Percentiles rank a stretch among this genome's conserved stretches.
Evolutionary conservation across 2,888 invertebrate species (phyloP).

Genomic region (Limenitis camilla): DNA sequence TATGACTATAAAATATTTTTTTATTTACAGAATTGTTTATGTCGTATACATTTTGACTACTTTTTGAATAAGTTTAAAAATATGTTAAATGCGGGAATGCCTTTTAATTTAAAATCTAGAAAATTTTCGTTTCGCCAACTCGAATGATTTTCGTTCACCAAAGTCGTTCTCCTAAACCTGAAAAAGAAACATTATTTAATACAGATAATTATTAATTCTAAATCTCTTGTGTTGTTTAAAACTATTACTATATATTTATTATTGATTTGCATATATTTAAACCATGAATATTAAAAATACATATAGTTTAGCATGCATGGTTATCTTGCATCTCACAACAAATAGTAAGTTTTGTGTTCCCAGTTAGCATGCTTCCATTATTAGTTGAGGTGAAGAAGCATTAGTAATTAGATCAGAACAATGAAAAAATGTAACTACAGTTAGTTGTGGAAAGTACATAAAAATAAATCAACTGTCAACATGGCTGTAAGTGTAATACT

Average conservation of each 20-base stretch:
- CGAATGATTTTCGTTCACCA: slow-evolving; percentile 26
- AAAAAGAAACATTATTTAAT: slow-evolving; percentile 12
- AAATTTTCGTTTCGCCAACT: neutral
- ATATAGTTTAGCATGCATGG: slow-evolving; percentile 29
- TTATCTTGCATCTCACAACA: slow-evolving; percentile 66
- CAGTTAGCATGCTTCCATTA: slow-evolving; percentile 44
- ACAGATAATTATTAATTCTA: neutral
- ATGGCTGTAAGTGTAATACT: too few relatives aligned
- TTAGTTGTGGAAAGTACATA: neutral
- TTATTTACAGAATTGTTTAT: neutral
- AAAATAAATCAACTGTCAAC: too few relatives aligned
- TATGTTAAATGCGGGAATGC: slow-evolving; percentile 23
- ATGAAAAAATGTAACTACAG: slow-evolving; percentile 34
- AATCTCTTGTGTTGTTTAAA: too few relatives aligned
- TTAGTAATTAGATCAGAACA: slow-evolving; percentile 37
- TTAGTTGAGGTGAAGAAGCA: slow-evolving; percentile 49
- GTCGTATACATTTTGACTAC: slow-evolving; percentile 5
- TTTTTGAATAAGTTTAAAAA: slow-evolving; percentile 2
- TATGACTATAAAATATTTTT: neutral
- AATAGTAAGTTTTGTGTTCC: slow-evolving; percentile 54
- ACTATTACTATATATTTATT: neutral
- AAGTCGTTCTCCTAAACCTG: slow-evolving; percentile 33
- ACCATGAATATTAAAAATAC: neutral
- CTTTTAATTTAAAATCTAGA: slow-evolving; percentile 8
- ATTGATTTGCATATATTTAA: neutral